Base-by-base conservation (phyloP, 2,797 vertebrate species). In the Premnoplex brunnescens region DNA sequence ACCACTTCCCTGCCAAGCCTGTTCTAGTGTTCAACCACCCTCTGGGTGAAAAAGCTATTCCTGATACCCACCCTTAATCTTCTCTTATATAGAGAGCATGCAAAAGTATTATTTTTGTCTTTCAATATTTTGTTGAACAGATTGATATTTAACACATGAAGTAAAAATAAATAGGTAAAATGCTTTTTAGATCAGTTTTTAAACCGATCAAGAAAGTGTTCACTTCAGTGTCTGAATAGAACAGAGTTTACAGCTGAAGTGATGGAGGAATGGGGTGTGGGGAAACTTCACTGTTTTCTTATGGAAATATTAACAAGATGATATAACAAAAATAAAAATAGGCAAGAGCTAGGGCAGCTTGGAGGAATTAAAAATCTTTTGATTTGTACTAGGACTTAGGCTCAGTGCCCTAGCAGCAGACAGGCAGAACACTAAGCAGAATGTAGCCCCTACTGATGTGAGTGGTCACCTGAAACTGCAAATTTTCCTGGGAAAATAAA, bases 191-290 rank as follows among this genome's bases (percentile, higher is more conserved):
- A 22, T 26, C 32, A 12, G 9, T 19, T 86, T 89, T 78, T 81
- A 51, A 63, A 19, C 10, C 2, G 56, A 13, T 24, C 39, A 69
- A 56, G 17, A 69, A 76, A 60, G 10, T 8, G 44, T 86, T 43
- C 17, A 13, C 3, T 58, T 78, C 22, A 34, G 3, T 58, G 13
- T 8, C 12, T 64, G 39, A 68, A 54, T 13, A 44, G 56, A 88
- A 26, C 4, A 23, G 73, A 68, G 3, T 16, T 88, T 83, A 39
- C 4, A 64, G 30, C 12, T 66, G 51, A 78, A 90, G 5, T 54
- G 58, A 20, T 32, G 27, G 26, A 86, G n/a, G 28, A 6, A 14
- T 5, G 12, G 14, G 16, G 5, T 43, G 9, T 0, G 1, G 10
- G 27, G 39, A 44, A 64, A 60, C 5, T 60, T 58, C 3, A 32